A percentile compares a stretch with the other conserved stretches of the same genome.
Conservation (phyloP, 2,888 invertebrate species). For the Tridacna crocea region DNA sequence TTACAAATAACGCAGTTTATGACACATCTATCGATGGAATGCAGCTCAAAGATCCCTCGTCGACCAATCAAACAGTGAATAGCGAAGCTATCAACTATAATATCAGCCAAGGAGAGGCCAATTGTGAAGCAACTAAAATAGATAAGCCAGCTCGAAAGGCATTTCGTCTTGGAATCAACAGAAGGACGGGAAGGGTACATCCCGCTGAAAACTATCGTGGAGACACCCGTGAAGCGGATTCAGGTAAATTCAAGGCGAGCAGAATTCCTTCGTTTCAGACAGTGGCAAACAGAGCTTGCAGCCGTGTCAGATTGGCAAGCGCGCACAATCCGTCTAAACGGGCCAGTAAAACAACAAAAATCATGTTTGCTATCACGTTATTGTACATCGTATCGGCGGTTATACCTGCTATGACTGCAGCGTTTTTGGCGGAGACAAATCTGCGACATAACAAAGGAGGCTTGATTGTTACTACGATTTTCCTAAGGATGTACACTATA, state of each 20-base stretch:
- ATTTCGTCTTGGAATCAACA: not conserved
- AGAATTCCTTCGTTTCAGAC: not conserved
- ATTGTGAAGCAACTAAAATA: not conserved
- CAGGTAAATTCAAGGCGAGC: not conserved
- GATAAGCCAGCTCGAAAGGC: not conserved
- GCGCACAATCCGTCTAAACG: not conserved
- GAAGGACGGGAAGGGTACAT: not conserved
- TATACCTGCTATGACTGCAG: not conserved
- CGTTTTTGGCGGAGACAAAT: conserved; percentile 3
- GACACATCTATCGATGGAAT: not conserved
- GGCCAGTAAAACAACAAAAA: conserved; percentile 11
- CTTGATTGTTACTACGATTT: not conserved
- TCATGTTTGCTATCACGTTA: conserved; percentile 2
- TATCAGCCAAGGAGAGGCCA: not conserved
- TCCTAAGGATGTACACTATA: conserved; percentile 2
- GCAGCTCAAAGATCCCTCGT: not conserved
- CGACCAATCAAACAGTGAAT: not conserved
- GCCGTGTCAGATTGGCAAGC: not conserved
- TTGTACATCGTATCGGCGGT: conserved; percentile 5
- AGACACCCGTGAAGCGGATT: not conserved
- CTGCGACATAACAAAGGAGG: conserved; percentile 4
- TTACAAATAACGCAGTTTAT: not conserved
- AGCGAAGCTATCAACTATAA: not conserved
- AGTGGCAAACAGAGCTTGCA: not conserved
- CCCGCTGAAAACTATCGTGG: not conserved